These are phyloP conservation scores for Dryobates pubescens DNA, from an alignment of 2,797 vertebrate species.

Conservation along the genomic window DNA sequence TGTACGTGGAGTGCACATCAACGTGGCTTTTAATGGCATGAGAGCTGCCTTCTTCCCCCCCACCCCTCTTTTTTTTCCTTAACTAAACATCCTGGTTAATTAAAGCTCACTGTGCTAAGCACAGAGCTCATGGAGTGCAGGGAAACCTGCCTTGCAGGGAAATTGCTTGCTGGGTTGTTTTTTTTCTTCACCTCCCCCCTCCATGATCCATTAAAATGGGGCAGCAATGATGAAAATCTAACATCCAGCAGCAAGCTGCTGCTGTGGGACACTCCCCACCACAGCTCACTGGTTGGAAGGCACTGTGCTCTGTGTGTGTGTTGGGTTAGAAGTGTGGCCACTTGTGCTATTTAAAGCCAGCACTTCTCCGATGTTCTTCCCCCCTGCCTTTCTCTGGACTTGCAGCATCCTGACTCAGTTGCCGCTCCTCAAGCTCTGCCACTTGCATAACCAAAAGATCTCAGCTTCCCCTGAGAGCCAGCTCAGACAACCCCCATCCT, in stretches of 20 bases:
- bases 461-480: neutral
- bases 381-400: neutral
- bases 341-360: neutral
- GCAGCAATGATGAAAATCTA: neutral
- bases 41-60: neutral
- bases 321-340: neutral
- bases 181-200: neutral
- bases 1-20: neutral
- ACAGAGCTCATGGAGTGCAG: neutral
- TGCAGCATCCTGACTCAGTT: neutral
- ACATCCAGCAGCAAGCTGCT: neutral
- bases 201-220: neutral
- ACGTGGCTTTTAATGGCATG: neutral
- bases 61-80: neutral
- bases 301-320: too few species aligned
- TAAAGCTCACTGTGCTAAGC: neutral
- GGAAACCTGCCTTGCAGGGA: neutral
- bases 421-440: neutral
- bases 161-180: neutral
- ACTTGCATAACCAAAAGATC: neutral
- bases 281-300: too few species aligned
- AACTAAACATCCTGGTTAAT: slow-evolving; percentile 3
- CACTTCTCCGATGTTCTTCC: neutral
- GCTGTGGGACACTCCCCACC: neutral
- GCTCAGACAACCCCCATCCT: fast-evolving